Conservation (phyloP, 2,888 invertebrate genomes). For the Xanthia icteritia region DNA sequence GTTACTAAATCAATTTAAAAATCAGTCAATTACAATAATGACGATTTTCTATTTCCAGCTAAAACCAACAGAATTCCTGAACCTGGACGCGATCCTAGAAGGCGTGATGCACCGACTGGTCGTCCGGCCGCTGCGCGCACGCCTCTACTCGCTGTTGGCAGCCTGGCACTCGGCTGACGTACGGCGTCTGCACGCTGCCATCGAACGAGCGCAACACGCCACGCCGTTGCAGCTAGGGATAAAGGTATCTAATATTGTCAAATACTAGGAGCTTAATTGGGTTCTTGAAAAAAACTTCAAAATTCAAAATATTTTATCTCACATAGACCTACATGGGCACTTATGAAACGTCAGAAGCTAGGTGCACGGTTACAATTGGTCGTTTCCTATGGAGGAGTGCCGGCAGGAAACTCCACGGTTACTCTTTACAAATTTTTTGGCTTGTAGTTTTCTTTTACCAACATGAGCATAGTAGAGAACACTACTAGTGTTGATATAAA, state of each 20-base stretch:
- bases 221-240: conserved; percentile 93
- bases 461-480: conserved; percentile 34
- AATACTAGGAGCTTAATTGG: not conserved
- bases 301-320: no score
- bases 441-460: not conserved
- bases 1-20: no score
- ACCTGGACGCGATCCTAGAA: conserved; percentile 98
- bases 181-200: conserved; percentile 93
- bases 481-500: conserved; percentile 52
- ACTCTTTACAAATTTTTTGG: no score
- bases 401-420: no score
- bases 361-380: no score
- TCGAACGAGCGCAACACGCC: conserved; percentile 92
- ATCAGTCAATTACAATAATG: not conserved
- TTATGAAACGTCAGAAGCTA: no score
- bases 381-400: no score
- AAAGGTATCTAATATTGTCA: conserved; percentile 85
- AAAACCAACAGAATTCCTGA: conserved; percentile 97
- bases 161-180: conserved; percentile 96
- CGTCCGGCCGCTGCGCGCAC: conserved; percentile 95
- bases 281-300: not conserved
- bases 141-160: conserved; percentile 95
- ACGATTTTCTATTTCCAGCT: conserved; percentile 86
- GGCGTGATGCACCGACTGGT: conserved; percentile 98
- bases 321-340: no score